Percentiles rank a stretch among this genome's conserved stretches.
Evolutionary conservation across 2,113 vertebrate species (phyloP).

Genomic region (Alectura lathami): DNA sequence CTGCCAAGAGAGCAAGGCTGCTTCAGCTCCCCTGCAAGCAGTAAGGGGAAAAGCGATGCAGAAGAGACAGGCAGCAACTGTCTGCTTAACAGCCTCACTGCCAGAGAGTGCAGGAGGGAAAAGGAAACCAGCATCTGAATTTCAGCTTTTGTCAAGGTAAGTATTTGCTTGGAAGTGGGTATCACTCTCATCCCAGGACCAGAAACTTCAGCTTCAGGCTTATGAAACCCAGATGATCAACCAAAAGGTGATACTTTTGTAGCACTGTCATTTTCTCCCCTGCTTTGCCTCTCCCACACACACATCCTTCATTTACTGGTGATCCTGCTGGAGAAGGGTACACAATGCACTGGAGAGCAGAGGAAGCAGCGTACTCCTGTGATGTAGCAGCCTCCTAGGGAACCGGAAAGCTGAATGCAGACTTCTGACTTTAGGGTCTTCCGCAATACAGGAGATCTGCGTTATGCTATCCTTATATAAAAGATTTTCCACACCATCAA

Average conservation of each 20-base stretch:
- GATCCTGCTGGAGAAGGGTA: neutral
- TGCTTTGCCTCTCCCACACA: neutral
- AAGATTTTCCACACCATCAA: neutral
- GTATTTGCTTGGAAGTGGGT: neutral
- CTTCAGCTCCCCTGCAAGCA: neutral
- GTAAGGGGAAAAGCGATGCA: neutral
- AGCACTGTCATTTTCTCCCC: neutral
- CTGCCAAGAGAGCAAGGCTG: neutral
- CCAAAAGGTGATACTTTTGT: neutral
- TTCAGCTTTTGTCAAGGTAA: neutral
- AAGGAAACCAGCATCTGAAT: neutral
- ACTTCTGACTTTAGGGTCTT: neutral
- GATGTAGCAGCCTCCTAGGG: neutral
- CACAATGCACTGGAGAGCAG: neutral
- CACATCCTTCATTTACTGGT: fast-evolving
- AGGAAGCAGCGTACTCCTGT: neutral
- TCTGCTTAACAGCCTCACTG: neutral
- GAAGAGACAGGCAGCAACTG: neutral
- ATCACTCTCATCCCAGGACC: neutral
- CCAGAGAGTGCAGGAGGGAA: neutral
- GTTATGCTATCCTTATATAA: neutral
- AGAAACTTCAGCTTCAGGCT: neutral
- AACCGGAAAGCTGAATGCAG: neutral
- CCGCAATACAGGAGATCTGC: neutral
- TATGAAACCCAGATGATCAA: neutral